phyloP scores from a whole-genome alignment of 2,113 vertebrate species.

The Dendropsophus ebraccatus region DNA sequence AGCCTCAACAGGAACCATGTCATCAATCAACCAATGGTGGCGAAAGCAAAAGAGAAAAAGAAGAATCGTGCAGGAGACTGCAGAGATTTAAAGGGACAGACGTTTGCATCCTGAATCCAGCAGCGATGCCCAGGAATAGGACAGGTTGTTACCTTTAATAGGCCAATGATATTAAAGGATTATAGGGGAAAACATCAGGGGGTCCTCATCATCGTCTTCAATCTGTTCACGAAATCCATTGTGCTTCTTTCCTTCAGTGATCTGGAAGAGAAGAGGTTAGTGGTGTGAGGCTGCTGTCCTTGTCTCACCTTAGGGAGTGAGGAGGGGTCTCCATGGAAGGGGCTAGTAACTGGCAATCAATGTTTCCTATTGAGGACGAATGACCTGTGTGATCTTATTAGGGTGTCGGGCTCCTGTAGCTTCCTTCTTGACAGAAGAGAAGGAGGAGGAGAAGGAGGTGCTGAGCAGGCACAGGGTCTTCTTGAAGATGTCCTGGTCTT shows the following conservation, averaged over 20 bases:
- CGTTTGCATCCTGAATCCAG: background rate
- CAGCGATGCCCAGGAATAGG: background rate
- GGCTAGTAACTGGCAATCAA: background rate
- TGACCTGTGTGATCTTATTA: conserved; percentile 33
- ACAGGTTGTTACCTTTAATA: too few species aligned
- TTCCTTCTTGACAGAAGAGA: background rate
- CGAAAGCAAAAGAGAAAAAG: conserved; percentile 1
- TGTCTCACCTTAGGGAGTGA: conserved; percentile 53
- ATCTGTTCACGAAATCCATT: conserved; percentile 15
- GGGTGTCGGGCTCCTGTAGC: background rate
- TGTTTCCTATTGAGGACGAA: background rate
- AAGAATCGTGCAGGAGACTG: background rate
- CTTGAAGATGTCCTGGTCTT: background rate
- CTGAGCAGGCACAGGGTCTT: background rate
- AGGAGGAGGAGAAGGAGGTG: background rate
- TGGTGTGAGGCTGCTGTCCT: conserved; percentile 31
- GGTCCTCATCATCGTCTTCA: background rate
- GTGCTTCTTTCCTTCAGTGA: background rate
- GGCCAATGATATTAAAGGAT: background rate
- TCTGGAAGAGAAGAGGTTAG: conserved; percentile 5
- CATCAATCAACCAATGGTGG: conserved; percentile 15
- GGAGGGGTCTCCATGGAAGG: background rate
- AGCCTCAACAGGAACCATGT: conserved; percentile 12
- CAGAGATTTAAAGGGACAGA: conserved; percentile 20
- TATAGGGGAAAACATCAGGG: background rate